phyloP scores from a whole-genome alignment of 2,888 invertebrate species.

The Drosophila phalerata region DNA sequence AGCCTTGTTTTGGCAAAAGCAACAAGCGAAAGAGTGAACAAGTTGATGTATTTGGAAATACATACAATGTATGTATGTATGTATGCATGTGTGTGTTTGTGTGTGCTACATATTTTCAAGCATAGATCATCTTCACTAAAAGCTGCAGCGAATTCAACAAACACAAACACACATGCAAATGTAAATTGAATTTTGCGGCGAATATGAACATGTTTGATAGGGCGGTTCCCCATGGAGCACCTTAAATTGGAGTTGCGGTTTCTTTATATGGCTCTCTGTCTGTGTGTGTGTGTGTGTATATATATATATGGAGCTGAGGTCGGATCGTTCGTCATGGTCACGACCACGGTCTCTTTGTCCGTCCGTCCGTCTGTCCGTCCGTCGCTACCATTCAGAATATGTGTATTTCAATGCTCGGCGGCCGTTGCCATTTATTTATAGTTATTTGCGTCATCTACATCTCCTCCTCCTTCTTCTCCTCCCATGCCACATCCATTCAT shows the following conservation, averaged over 20 bases:
- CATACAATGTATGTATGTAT: slow-evolving; percentile 9
- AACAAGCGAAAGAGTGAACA: slow-evolving; percentile 55
- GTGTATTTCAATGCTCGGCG: slow-evolving; percentile 49
- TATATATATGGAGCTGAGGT: slow-evolving; percentile 42
- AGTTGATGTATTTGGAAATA: slow-evolving; percentile 62
- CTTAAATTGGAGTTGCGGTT: slow-evolving; percentile 38
- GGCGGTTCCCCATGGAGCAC: slow-evolving; percentile 36
- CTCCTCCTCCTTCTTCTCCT: slow-evolving; percentile 36
- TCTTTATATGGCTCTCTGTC: slow-evolving; percentile 12
- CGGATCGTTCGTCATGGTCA: slow-evolving; percentile 68
- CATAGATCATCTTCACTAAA: slow-evolving; percentile 63
- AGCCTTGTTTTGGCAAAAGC: slow-evolving; percentile 72
- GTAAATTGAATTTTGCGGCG: slow-evolving; percentile 29
- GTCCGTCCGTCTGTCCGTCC: slow-evolving; percentile 30
- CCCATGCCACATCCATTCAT: slow-evolving; percentile 48
- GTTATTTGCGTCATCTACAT: slow-evolving; percentile 83
- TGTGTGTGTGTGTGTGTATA: slow-evolving; percentile 8
- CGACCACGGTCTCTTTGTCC: slow-evolving; percentile 63
- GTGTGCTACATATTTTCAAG: slow-evolving; percentile 69
- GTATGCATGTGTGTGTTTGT: slow-evolving; percentile 19
- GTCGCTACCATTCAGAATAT: slow-evolving; percentile 44
- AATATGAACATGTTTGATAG: slow-evolving; percentile 19
- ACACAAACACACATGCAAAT: not conserved
- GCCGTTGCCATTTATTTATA: slow-evolving; percentile 79
- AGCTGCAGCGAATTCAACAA: slow-evolving; percentile 30